Conservation (phyloP, 2,888 invertebrate species). For the Stratiomys singularior region DNA sequence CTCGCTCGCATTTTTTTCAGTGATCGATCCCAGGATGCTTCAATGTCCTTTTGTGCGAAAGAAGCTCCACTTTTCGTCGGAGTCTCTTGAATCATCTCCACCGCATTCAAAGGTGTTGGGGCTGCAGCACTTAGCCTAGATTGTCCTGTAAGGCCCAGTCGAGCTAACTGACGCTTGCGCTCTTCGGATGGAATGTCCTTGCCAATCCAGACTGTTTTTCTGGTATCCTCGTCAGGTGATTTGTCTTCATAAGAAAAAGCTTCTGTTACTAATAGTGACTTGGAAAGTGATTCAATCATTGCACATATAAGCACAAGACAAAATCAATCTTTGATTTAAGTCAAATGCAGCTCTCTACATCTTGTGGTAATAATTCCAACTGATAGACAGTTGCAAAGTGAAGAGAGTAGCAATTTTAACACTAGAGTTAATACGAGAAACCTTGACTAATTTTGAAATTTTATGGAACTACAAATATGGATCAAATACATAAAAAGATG, state of each 20-base stretch:
- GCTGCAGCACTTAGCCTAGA: neutral
- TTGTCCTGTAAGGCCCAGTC: neutral
- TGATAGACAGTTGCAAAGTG: no score
- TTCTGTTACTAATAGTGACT: neutral
- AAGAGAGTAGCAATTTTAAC: no score
- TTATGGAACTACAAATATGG: no score
- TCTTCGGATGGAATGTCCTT: neutral
- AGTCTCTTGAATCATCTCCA: no score
- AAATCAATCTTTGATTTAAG: no score
- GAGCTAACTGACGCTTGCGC: neutral
- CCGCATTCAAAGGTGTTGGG: neutral
- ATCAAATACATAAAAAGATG: no score
- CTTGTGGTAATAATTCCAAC: no score
- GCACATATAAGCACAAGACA: no score
- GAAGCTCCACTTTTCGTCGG: neutral
- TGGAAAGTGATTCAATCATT: no score
- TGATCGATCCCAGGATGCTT: constrained; percentile 45
- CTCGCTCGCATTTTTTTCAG: constrained; percentile 6
- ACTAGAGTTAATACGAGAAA: no score
- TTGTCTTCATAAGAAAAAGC: constrained; percentile 15
- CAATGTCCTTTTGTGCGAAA: neutral
- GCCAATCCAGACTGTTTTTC: neutral
- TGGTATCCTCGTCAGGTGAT: neutral
- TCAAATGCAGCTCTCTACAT: no score
- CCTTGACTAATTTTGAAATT: no score